phyloP scores from a whole-genome alignment of 2,113 vertebrate species.

The Pyrgilauda ruficollis region DNA sequence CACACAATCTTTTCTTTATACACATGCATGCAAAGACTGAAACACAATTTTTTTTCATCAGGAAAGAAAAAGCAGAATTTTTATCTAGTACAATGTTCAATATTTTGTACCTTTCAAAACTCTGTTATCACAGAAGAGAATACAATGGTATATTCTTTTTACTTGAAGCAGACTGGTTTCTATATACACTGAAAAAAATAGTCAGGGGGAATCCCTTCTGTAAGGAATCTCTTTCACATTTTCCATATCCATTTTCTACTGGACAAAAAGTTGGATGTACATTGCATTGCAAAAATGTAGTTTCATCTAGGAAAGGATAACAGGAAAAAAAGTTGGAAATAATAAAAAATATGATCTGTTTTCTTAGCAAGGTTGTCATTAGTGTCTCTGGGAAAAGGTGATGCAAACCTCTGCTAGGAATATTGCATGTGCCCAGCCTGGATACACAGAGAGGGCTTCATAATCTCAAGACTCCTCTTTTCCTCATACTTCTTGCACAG shows the following conservation, averaged over 20 bases:
- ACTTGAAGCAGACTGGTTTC: neutral
- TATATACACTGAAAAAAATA: neutral
- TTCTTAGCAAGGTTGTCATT: neutral
- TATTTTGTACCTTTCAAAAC: neutral
- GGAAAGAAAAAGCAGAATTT: neutral
- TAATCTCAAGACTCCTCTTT: neutral
- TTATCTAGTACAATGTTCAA: neutral
- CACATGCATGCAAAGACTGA: neutral
- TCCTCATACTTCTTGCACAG: neutral
- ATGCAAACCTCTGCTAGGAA: neutral
- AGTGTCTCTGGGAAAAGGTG: neutral
- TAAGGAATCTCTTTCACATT: neutral
- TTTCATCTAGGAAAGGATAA: neutral
- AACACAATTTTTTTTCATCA: neutral
- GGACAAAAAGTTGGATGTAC: neutral
- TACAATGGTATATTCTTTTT: neutral
- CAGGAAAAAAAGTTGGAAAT: neutral
- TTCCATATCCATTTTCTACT: neutral
- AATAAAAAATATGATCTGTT: neutral
- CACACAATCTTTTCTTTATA: neutral
- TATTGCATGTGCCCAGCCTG: neutral
- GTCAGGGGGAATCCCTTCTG: rapidly evolving
- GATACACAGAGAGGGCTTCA: neutral
- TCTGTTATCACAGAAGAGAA: neutral
- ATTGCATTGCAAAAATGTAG: neutral